Conservation (phyloP, 1,140 invertebrate species). For the Leptinotarsa lineolata region DNA sequence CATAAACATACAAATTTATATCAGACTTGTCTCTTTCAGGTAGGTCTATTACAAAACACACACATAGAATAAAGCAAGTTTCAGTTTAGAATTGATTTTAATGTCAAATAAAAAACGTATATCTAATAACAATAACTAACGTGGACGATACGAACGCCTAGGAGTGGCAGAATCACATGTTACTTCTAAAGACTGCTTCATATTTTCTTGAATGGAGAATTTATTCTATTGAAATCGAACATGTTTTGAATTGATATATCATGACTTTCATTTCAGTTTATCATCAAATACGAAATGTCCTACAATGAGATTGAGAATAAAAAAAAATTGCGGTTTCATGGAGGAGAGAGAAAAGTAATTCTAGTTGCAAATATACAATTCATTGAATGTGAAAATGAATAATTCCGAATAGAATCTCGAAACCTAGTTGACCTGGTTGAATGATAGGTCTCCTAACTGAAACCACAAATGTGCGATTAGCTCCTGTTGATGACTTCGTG, state of each 20-base stretch:
- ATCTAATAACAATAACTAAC: slow-evolving; percentile 4
- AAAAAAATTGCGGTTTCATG: too few species aligned
- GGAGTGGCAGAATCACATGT: background rate
- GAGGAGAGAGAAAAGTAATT: too few species aligned
- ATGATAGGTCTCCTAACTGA: too few species aligned
- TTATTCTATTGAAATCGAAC: background rate
- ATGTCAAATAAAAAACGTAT: slow-evolving; percentile 7
- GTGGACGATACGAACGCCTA: background rate
- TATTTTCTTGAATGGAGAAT: slow-evolving; percentile 1
- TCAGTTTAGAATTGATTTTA: slow-evolving; percentile 1
- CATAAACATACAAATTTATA: slow-evolving; percentile 4
- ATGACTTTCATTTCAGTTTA: background rate
- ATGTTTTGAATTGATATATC: background rate
- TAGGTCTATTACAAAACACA: slow-evolving; percentile 6
- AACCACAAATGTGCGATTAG: too few species aligned
- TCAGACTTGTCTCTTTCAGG: background rate
- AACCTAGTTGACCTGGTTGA: too few species aligned
- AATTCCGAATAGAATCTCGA: too few species aligned
- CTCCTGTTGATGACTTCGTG: too few species aligned
- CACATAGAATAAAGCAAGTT: slow-evolving; percentile 6
- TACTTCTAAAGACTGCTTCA: background rate
- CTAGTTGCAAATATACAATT: too few species aligned
- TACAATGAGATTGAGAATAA: too few species aligned
- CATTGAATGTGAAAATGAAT: too few species aligned
- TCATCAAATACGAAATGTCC: background rate